Conservation (phyloP, 2,888 invertebrate species). For the Parnassius glacialis region DNA sequence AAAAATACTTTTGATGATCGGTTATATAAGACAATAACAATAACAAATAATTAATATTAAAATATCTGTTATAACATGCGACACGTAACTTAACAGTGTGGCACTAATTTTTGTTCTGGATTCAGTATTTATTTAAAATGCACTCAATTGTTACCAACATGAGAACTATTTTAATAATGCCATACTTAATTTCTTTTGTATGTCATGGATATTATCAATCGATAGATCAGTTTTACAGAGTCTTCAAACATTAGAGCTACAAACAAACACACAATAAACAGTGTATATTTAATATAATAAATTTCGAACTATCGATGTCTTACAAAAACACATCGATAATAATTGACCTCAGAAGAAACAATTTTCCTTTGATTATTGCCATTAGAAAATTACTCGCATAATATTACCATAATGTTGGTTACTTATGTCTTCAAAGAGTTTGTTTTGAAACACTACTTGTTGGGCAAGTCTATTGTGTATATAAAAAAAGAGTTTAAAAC, state of each 20-base stretch:
- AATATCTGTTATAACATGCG: too few relatives aligned
- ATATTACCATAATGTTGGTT: too few relatives aligned
- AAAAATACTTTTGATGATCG: too few relatives aligned
- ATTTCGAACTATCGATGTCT: slow-evolving; percentile 32
- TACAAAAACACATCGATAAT: slow-evolving; percentile 38
- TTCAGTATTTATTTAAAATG: too few relatives aligned
- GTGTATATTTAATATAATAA: slow-evolving; percentile 14
- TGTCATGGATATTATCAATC: slow-evolving; percentile 9
- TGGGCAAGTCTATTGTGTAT: slow-evolving; percentile 6
- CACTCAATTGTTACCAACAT: too few relatives aligned
- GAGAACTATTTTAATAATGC: too few relatives aligned
- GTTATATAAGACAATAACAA: too few relatives aligned
- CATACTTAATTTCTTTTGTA: not conserved
- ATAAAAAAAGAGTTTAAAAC: slow-evolving; percentile 8
- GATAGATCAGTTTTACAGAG: not conserved
- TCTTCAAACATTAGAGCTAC: not conserved
- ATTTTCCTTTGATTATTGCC: slow-evolving; percentile 43
- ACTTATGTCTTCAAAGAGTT: not conserved
- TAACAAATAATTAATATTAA: too few relatives aligned
- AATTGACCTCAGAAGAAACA: slow-evolving; percentile 51
- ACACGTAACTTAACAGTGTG: too few relatives aligned
- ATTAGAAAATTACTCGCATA: slow-evolving; percentile 31
- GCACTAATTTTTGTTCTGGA: too few relatives aligned
- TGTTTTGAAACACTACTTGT: not conserved
- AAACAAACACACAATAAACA: slow-evolving; percentile 9